Base-by-base conservation (phyloP, 2,797 vertebrate species). In the Protonibea diacanthus region DNA sequence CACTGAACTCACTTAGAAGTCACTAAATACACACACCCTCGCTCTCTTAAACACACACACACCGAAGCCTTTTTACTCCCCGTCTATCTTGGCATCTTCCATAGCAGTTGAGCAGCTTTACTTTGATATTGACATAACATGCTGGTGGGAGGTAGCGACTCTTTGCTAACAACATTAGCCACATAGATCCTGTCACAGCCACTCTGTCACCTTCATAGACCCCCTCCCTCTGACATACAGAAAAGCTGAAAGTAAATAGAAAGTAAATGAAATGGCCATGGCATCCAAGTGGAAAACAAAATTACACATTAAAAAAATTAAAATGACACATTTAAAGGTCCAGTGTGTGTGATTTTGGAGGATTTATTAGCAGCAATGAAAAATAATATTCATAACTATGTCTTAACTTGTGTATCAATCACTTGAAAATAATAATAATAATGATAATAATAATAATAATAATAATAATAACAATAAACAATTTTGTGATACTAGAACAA, bases 111-210 rank as follows among this genome's bases (percentile, higher is more conserved):
- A 58, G 62, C 47, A 48, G 61, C 69, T 74, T 44, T 69, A 45
- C 84, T 88, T 82, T 88, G 74, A 84, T 87, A 91, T 83, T 88
- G 88, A 91, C 89, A 78, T 61, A 78, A 78, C 51, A 73, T 23
- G 78, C 49, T 53, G 73, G 74, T 44, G 49, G 78, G 73, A 87
- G 60, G 59, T 45, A 74, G 75, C 25, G 80, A 73, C 81, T 82
- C 74, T 47, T 74, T 78, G 62, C 88, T 91, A 91, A 92, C 77
- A 25, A 77, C 71, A 80, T 90, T 90, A 91, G 75, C 72, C 78
- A 71, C 80, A 90, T 74, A 80, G 59, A 76, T 85, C 59, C 77
- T 88, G 89, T 88, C 90, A 88, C 64, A 88, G 74, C 72, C 86
- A 88, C 80, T 90, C 79, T 51, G 80, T 88, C 85, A 82, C 44